Evolutionary conservation across 2,113 vertebrate species (phyloP), one percentile per base, ranked within the genome.

Genomic region (Amphilophus citrinellus): DNA sequence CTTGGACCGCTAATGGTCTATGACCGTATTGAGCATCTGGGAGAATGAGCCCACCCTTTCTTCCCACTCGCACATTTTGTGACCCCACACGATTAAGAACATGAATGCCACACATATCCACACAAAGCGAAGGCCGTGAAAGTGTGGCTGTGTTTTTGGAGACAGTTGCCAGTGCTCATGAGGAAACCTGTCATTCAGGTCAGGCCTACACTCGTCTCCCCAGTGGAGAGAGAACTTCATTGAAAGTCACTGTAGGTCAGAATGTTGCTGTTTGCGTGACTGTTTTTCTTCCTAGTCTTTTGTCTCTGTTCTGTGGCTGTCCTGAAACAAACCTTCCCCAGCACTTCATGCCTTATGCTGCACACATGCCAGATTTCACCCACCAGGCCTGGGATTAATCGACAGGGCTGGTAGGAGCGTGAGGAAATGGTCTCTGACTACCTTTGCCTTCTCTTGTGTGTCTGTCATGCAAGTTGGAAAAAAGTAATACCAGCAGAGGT

Each of bases 1-100:
- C 88, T 87, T 81, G 59, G 84, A 66, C 79, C 58, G 77, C 62
- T 88, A 88, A 88, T 88, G 82, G 84, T 84, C 58, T 88, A 84
- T 91, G 83, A 92, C 88, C 53, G 2, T 82, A 87, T 78, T 84
- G 79, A 85, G 87, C 79, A 77, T 83, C 84, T 50, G 37, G 62
- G 57, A 82, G 44, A 86, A 68, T 68, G 61, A 84, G 62, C 59
- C 66, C 79, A 53, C 27, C 50, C 7, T 75, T 85, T 61, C 20
- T 76, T 84, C 30, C 39, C 65, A 79, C 50, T 84, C 35, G 77
- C 35, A 17, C 61, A 58, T 65, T 86, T 66, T 78, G 53, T 37
- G 61, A 83, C 76, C 42, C 35, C 61, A 22, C 59, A 50, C 61
- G 39, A 56, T 27, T 68, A 35, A 80, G 62, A 66, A 81, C 75